Percentiles rank a stretch among this genome's conserved stretches.
Evolutionary conservation across 2,797 vertebrate species (phyloP).

Genomic region (Pipistrellus nathusii): DNA sequence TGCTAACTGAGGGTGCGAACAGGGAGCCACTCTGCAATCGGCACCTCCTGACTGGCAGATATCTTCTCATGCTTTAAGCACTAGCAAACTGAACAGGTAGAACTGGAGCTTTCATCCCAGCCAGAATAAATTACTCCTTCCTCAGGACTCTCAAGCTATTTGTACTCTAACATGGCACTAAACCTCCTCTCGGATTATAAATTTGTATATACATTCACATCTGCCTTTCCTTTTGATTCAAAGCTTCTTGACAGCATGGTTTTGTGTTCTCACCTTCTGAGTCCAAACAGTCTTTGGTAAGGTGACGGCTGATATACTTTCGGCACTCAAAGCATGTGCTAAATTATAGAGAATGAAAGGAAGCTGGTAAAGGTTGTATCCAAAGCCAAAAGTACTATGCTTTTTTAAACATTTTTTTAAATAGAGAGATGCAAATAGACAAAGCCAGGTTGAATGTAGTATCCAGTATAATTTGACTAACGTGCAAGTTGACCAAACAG

Average conservation of each 20-base stretch:
- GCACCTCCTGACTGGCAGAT: background rate
- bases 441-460: background rate
- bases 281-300: background rate
- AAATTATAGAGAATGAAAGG: constrained; percentile 10
- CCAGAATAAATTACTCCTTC: constrained; percentile 63
- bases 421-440: background rate
- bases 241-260: background rate
- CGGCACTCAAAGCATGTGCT: background rate
- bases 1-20: background rate
- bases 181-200: background rate
- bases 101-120: constrained; percentile 53
- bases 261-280: background rate
- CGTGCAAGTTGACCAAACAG: too few relatives aligned
- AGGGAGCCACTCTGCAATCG: background rate
- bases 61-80: constrained; percentile 34
- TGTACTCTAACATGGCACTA: constrained; percentile 35
- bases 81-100: constrained; percentile 16
- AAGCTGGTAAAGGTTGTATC: constrained; percentile 11
- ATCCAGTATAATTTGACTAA: too few relatives aligned
- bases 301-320: background rate
- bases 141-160: constrained; percentile 45
- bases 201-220: background rate
- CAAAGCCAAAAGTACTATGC: constrained; percentile 13
- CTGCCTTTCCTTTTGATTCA: background rate
- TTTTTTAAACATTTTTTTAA: background rate